These are phyloP conservation scores for Micrasema longulum DNA, from an alignment of 1,140 invertebrate species.

Conservation along the genomic window DNA sequence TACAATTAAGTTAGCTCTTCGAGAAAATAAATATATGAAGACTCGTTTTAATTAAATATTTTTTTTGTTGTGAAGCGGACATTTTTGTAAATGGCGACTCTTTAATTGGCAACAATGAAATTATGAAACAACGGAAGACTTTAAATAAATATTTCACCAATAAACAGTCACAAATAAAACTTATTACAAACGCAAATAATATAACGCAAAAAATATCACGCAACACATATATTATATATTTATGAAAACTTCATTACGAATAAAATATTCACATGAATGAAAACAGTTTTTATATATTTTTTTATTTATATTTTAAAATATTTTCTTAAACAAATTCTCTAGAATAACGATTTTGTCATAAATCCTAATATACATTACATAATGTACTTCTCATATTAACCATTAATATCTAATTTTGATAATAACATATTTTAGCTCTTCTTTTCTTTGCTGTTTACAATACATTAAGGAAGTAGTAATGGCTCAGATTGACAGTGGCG, in stretches of 20 bases:
- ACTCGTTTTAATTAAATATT: not conserved
- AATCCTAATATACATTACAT: constrained; percentile 46
- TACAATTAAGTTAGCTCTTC: not conserved
- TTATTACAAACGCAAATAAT: constrained; percentile 39
- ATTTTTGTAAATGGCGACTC: not conserved
- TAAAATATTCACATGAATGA: no score
- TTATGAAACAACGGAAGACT: constrained; percentile 8
- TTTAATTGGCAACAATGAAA: constrained; percentile 22
- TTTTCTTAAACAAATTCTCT: constrained; percentile 46
- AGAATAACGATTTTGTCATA: constrained; percentile 45
- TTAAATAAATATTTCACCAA: constrained; percentile 37
- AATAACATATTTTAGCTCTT: no score
- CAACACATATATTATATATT: no score
- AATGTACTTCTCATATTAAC: constrained; percentile 33
- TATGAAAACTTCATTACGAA: no score
- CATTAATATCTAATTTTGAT: constrained; percentile 42
- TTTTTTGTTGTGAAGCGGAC: not conserved
- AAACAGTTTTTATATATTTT: no score
- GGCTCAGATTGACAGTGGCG: no score
- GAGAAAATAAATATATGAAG: not conserved
- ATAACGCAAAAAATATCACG: no score
- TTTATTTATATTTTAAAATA: constrained; percentile 34
- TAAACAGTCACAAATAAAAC: constrained; percentile 38
- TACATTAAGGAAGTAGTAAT: no score
- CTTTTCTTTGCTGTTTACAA: no score